Conservation (phyloP, 1,140 invertebrate species). For the Drosophila arawakana region DNA sequence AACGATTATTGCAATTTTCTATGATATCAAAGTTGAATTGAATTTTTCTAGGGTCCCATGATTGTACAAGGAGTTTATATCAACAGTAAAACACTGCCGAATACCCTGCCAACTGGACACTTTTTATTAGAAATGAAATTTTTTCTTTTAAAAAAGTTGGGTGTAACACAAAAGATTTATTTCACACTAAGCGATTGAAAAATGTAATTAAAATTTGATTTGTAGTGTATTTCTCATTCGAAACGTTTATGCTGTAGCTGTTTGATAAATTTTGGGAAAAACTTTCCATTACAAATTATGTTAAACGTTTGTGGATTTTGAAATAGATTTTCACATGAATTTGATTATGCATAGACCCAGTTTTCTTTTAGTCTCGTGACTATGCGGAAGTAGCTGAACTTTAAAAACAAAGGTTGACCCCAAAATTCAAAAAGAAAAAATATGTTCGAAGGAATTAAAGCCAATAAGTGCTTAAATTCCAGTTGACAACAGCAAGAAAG, state of each 20-base stretch:
- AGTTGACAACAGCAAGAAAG: constrained; percentile 15
- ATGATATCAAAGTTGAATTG: background rate
- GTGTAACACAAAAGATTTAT: constrained; percentile 24
- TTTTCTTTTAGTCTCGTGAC: constrained; percentile 40
- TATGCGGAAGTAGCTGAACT: constrained; percentile 32
- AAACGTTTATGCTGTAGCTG: too few relatives aligned
- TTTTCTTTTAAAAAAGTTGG: constrained; percentile 8
- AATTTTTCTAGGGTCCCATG: constrained; percentile 22
- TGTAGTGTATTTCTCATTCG: too few relatives aligned
- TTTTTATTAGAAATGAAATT: constrained; percentile 15
- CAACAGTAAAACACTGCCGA: background rate
- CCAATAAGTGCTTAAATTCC: constrained; percentile 14
- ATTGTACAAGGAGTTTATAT: constrained; percentile 31
- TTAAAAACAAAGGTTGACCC: constrained; percentile 11
- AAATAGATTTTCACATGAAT: constrained; percentile 45
- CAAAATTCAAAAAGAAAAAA: background rate
- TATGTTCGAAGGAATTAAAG: constrained; percentile 9
- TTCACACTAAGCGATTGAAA: background rate
- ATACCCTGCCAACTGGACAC: constrained; percentile 25
- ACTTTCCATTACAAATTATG: background rate
- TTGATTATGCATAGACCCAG: constrained; percentile 56
- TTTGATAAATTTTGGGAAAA: background rate
- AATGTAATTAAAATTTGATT: too few relatives aligned
- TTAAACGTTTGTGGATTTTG: constrained; percentile 24
- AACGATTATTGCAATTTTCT: too few relatives aligned